Conservation (phyloP, 2,797 vertebrate species). For the Muscicapa comitata region DNA sequence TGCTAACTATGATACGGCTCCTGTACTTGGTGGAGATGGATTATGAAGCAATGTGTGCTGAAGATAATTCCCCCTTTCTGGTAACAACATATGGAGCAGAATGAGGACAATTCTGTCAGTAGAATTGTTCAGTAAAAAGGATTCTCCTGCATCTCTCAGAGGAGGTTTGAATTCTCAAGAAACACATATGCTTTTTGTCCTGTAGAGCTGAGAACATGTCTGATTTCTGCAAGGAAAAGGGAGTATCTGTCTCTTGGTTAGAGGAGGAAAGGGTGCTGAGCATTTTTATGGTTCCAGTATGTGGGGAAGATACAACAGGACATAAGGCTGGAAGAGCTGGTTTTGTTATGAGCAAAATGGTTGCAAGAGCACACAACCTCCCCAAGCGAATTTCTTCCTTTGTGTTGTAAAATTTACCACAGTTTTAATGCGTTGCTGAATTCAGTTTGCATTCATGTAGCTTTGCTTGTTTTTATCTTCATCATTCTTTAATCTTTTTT, state of each 20-base stretch:
- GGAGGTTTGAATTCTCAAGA: background rate
- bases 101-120: background rate
- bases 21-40: fast-evolving
- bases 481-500: background rate
- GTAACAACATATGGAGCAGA: background rate
- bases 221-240: background rate
- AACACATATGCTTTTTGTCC: background rate
- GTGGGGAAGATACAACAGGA: background rate
- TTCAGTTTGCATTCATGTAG: background rate
- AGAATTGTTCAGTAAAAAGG: background rate
- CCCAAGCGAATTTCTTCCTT: background rate
- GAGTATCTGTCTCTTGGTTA: background rate
- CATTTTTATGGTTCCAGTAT: background rate
- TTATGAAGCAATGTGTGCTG: background rate
- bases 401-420: background rate
- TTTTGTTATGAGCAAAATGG: background rate
- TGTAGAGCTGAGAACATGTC: background rate
- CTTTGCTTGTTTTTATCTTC: background rate
- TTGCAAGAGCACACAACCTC: background rate
- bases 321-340: background rate
- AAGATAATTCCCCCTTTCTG: background rate
- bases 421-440: background rate
- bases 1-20: fast-evolving
- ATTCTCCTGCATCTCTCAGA: background rate
- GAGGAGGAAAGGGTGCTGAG: background rate